These are phyloP conservation scores for Seladonia tumulorum DNA, from an alignment of 2,888 invertebrate genomes.

Conservation along the genomic window DNA sequence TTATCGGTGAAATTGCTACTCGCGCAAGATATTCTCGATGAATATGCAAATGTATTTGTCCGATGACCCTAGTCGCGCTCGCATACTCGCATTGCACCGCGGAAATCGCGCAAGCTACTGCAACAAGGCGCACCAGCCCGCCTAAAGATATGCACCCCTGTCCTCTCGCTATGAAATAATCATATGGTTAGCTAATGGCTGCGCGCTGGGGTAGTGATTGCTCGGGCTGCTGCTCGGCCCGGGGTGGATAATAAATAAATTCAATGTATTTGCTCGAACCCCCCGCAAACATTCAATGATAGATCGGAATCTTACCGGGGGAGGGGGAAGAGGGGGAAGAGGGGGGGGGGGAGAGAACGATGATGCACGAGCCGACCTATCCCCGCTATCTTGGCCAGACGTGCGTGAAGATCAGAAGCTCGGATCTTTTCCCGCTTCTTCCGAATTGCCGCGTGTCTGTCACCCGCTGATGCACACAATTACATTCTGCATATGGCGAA, in stretches of 20 bases:
- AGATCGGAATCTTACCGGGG: conserved; percentile 79
- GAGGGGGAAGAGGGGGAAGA: conserved; percentile 58
- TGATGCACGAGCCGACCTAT: conserved; percentile 49
- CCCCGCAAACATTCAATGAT: conserved; percentile 83
- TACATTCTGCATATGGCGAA: neutral
- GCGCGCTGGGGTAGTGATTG: conserved; percentile 78
- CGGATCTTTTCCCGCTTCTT: conserved; percentile 60
- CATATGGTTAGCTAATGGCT: conserved; percentile 84
- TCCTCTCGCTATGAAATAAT: conserved; percentile 83
- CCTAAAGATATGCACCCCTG: conserved; percentile 79
- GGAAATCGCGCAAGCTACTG: conserved; percentile 64
- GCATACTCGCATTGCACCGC: conserved; percentile 39
- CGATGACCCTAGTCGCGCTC: conserved; percentile 51
- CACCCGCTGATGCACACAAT: conserved; percentile 16
- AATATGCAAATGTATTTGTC: conserved; percentile 56
- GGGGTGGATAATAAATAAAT: conserved; percentile 83
- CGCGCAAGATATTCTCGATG: conserved; percentile 18
- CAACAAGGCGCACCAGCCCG: conserved; percentile 22
- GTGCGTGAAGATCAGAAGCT: conserved; percentile 68
- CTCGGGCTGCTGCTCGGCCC: conserved; percentile 72
- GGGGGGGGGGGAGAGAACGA: conserved; percentile 58
- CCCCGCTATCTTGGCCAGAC: conserved; percentile 46
- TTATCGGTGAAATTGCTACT: conserved; percentile 34
- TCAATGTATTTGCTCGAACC: conserved; percentile 81
- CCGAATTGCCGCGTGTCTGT: conserved; percentile 43